Conservation (phyloP, 1,140 invertebrate species). For the Drosophila erecta region DNA sequence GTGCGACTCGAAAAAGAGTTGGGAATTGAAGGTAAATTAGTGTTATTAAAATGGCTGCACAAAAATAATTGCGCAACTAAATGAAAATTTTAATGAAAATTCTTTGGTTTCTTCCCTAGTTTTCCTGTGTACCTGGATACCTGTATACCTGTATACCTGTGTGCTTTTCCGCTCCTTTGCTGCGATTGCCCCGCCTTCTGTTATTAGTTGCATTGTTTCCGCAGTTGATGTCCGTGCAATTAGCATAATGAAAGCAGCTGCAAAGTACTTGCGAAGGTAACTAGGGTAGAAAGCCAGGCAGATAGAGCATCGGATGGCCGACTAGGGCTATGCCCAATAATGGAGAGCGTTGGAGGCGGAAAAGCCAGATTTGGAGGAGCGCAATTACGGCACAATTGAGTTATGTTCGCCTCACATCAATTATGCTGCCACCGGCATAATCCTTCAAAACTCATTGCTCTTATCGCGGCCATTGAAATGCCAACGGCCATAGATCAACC, state of each 20-base stretch:
- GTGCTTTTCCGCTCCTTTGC: background rate
- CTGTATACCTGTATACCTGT: background rate
- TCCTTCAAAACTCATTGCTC: constrained; percentile 59
- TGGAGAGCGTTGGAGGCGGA: constrained; percentile 27
- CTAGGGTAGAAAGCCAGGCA: too few species aligned
- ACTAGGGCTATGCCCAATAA: constrained; percentile 6
- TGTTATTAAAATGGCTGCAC: constrained; percentile 80
- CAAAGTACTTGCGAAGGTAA: background rate
- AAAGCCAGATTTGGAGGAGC: constrained; percentile 13
- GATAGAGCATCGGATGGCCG: background rate
- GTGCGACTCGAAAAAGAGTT: constrained; percentile 51
- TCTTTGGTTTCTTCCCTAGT: constrained; percentile 58
- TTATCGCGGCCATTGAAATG: constrained; percentile 67
- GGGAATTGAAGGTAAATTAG: constrained; percentile 77
- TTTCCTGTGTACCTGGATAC: background rate
- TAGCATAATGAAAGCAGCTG: constrained; percentile 54
- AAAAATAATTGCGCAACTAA: constrained; percentile 79
- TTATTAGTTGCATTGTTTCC: constrained; percentile 50
- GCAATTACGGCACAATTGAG: constrained; percentile 41
- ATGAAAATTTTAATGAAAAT: constrained; percentile 81
- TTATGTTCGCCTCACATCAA: constrained; percentile 47
- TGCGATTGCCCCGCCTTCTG: constrained; percentile 12
- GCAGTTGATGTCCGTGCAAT: constrained; percentile 53
- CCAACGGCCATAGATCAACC: constrained; percentile 70
- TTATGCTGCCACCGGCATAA: constrained; percentile 46